A percentile compares a stretch with the other conserved stretches of the same genome.
These are phyloP conservation scores for Drusus annulatus DNA, from an alignment of 1,140 invertebrate species.

Conservation along the genomic window DNA sequence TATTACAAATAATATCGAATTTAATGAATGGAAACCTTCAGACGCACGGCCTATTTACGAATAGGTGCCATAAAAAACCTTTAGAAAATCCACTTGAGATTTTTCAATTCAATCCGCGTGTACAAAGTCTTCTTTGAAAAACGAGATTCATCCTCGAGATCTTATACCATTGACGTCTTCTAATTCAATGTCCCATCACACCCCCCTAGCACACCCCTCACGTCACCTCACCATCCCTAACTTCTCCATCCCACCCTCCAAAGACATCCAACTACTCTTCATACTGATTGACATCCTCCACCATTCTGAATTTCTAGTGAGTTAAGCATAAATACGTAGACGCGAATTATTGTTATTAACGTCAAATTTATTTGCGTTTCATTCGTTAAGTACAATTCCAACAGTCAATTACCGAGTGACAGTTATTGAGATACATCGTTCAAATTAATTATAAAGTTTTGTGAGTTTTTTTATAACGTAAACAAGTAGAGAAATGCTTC, in stretches of 20 bases:
- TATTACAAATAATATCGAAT: too few relatives aligned
- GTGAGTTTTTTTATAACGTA: too few relatives aligned
- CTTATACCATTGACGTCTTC: conserved; percentile 30
- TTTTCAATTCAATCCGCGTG: too few relatives aligned
- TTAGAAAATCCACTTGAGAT: too few relatives aligned
- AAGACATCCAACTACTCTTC: neutral
- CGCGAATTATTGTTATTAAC: neutral
- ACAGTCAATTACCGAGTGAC: neutral
- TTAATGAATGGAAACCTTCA: too few relatives aligned
- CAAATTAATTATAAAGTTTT: too few relatives aligned
- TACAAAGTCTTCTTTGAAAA: neutral
- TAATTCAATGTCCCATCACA: conserved; percentile 37
- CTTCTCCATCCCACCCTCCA: too few relatives aligned
- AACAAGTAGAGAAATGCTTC: too few relatives aligned
- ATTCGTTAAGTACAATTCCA: neutral
- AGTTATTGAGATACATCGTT: too few relatives aligned
- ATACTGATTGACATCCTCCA: neutral
- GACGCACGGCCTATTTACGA: neutral
- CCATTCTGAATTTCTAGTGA: conserved; percentile 23
- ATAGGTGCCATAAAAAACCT: too few relatives aligned
- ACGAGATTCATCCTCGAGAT: neutral
- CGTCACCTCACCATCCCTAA: neutral
- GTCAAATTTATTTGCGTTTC: neutral
- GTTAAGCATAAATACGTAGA: neutral
- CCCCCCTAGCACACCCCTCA: neutral